Conservation (phyloP, 2,797 vertebrate species). For the Eurystomus glaucurus region DNA sequence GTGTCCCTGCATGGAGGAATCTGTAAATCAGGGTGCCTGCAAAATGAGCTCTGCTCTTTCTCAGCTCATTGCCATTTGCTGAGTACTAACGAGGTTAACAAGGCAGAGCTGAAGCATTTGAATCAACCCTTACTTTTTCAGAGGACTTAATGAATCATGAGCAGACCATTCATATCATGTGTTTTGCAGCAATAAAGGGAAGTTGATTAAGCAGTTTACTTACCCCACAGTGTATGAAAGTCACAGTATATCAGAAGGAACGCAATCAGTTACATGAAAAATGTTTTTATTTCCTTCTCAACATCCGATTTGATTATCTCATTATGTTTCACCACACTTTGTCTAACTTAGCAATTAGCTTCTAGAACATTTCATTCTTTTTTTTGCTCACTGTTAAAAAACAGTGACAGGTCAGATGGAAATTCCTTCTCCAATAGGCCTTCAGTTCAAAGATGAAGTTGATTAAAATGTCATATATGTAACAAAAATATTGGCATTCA, state of each 20-base stretch:
- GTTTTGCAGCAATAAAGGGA: neutral
- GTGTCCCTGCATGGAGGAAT: neutral
- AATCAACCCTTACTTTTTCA: slow-evolving; percentile 49
- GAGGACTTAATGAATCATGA: slow-evolving; percentile 66
- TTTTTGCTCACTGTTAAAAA: slow-evolving; percentile 5
- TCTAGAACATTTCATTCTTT: neutral
- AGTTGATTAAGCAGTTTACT: slow-evolving; percentile 36
- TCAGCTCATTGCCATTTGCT: slow-evolving; percentile 52
- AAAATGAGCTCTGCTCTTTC: slow-evolving; percentile 57
- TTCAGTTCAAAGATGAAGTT: slow-evolving; percentile 38
- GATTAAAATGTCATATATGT: slow-evolving; percentile 32
- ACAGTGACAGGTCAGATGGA: neutral
- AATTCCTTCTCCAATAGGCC: slow-evolving; percentile 7
- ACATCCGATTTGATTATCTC: slow-evolving; percentile 31
- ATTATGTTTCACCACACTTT: slow-evolving; percentile 3
- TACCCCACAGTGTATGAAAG: neutral
- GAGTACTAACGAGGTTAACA: slow-evolving; percentile 53
- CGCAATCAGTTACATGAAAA: neutral
- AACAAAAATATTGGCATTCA: slow-evolving; percentile 47
- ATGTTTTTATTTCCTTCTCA: slow-evolving; percentile 44
- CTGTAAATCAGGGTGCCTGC: slow-evolving; percentile 57
- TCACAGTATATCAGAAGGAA: slow-evolving; percentile 3
- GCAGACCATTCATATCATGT: slow-evolving; percentile 1
- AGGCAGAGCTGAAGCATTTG: slow-evolving; percentile 28
- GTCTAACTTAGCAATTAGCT: slow-evolving; percentile 21